A percentile compares a stretch with the other conserved stretches of the same genome.
phyloP scores from a whole-genome alignment of 1,140 invertebrate genomes.

The Euglossa dilemma region DNA sequence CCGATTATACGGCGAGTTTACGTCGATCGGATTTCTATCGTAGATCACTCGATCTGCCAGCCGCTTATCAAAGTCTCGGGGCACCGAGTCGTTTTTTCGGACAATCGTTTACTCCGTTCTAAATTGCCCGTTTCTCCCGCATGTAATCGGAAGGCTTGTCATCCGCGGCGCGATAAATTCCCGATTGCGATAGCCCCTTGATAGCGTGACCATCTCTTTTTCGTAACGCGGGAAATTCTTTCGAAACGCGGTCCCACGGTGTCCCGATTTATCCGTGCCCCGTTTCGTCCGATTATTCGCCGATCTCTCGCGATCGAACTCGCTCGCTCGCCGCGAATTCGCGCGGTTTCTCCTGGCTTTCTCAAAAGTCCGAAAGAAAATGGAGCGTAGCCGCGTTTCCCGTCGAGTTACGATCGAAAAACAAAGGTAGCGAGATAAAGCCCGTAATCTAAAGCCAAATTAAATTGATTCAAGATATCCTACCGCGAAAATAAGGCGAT shows the following conservation, averaged over 20 bases:
- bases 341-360: background rate
- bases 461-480: slow-evolving; percentile 54
- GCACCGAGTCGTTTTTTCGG: too few relatives aligned
- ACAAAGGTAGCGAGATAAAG: slow-evolving; percentile 27
- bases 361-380: background rate
- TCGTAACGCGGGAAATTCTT: slow-evolving; percentile 8
- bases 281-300: background rate
- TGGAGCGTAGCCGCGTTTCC: background rate
- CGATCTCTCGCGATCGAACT: background rate
- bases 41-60: background rate
- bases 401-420: slow-evolving; percentile 12
- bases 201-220: background rate
- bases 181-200: background rate
- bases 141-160: background rate
- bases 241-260: background rate
- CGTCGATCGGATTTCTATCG: background rate
- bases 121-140: background rate
- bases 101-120: too few relatives aligned
- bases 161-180: background rate
- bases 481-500: slow-evolving; percentile 38
- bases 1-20: background rate
- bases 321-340: rapidly evolving
- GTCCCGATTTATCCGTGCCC: background rate
- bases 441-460: slow-evolving; percentile 55
- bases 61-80: background rate